Conservation (phyloP, 2,888 invertebrate species). For the Nemoura dubitans region DNA sequence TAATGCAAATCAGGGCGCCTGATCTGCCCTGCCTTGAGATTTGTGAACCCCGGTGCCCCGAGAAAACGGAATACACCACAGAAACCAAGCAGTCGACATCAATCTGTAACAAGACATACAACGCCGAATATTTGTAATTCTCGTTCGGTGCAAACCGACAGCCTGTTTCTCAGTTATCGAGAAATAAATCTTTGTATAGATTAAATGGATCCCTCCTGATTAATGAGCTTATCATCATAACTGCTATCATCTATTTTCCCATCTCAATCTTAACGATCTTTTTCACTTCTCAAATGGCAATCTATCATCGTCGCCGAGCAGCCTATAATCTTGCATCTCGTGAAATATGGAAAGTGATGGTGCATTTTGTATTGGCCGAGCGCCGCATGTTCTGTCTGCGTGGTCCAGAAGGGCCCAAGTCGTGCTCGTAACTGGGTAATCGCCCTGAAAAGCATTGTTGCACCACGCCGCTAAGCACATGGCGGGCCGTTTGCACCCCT, state of each 20-base stretch:
- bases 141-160: neutral
- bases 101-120: neutral
- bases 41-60: too few relatives aligned
- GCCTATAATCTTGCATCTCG: neutral
- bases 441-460: neutral
- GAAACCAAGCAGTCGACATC: neutral
- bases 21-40: too few relatives aligned
- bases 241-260: neutral
- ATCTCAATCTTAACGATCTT: neutral
- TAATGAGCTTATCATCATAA: slow-evolving; percentile 12
- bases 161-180: neutral
- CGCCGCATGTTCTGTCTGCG: neutral
- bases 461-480: neutral
- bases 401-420: neutral
- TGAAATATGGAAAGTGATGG: slow-evolving; percentile 7
- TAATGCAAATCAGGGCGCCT: too few relatives aligned
- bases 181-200: neutral
- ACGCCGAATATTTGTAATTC: neutral
- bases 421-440: neutral
- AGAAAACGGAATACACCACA: too few relatives aligned
- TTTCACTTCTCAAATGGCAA: neutral
- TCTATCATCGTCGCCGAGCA: neutral
- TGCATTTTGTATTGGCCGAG: neutral
- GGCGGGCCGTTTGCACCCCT: neutral
- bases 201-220: slow-evolving; percentile 12